Conservation (phyloP, 2,113 vertebrate species). For the Tyrannus savana region DNA sequence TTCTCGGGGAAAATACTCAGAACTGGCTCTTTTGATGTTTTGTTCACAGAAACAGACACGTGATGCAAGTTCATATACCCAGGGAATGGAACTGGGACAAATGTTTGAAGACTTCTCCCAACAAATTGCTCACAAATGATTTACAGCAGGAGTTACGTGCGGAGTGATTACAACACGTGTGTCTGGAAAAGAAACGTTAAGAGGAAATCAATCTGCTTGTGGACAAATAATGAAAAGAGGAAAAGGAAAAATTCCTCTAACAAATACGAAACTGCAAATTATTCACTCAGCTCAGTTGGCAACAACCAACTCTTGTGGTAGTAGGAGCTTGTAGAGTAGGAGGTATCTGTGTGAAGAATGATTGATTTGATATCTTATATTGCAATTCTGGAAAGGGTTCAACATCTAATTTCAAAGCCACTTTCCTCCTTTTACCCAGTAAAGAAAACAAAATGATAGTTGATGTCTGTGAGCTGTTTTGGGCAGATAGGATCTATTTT, state of each 20-base stretch:
- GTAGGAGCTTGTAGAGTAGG: slow-evolving; percentile 42
- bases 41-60: neutral
- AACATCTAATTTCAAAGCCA: slow-evolving; percentile 45
- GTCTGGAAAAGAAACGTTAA: neutral
- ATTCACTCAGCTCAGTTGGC: slow-evolving; percentile 12
- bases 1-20: neutral
- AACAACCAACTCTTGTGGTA: slow-evolving; percentile 32
- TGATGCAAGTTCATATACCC: neutral
- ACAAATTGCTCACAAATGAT: neutral
- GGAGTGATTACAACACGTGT: neutral
- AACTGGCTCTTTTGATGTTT: neutral
- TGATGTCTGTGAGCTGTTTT: neutral
- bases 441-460: slow-evolving; percentile 22
- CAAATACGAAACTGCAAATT: slow-evolving; percentile 16
- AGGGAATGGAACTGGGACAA: neutral
- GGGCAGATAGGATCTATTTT: slow-evolving; percentile 11
- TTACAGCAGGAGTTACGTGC: neutral
- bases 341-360: slow-evolving; percentile 31
- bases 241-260: neutral
- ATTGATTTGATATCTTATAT: slow-evolving; percentile 45
- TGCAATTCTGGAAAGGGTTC: slow-evolving; percentile 45
- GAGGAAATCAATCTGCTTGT: neutral
- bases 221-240: slow-evolving; percentile 9
- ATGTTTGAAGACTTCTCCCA: neutral
- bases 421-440: slow-evolving; percentile 7